Evolutionary conservation across 2,113 vertebrate genomes (phyloP), one percentile per base, ranked within the genome.

Genomic region (Mastomys natalensis): DNA sequence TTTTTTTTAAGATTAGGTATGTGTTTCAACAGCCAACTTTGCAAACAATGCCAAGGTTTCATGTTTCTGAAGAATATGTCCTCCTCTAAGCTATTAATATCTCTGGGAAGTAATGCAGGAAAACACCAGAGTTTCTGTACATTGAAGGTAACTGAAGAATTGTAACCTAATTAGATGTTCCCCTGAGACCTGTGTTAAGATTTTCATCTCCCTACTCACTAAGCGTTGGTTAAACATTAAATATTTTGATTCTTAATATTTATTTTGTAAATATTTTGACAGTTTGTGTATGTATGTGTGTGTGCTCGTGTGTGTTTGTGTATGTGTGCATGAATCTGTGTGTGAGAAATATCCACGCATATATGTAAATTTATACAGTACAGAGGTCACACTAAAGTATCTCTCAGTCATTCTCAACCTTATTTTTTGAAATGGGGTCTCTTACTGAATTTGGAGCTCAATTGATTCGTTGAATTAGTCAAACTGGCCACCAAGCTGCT

Each of bases 251-350:
- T 88, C 4, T 24, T 85, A 91, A 87, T 66, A 45, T 72, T 68
- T 85, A 85, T 72, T 87, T 68, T 96, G 13, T 96, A 62, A 51
- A 24, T 48, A 82, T 82, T 66, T 85, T 64, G 40, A 64, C 40
- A n/a, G 73, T 40, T 2, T 8, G 3, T 31, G 29, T 34, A 3
- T 34, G 31, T 34, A 11, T 68, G 37, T 21, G 22, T 45, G 22
- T 76, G 43, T 76, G 74, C 13, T 12, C 4, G 22, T 76, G 43
- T 76, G 24, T 76, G 11, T 73, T n/a, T 73, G 70, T 40, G 51
- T 58, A 37, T 1, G 0, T n/a, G 78, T 82, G 58, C 22, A 40
- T n/a, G 55, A 60, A 60, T 82, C 12, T 43, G 58, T 43, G 40
- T 84, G 16, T 45, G 26, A 19, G 60, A 19, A 19, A 45, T 66